These are phyloP conservation scores for Thamnaconus septentrionalis DNA, from an alignment of 2,113 vertebrate genomes.

Conservation along the genomic window DNA sequence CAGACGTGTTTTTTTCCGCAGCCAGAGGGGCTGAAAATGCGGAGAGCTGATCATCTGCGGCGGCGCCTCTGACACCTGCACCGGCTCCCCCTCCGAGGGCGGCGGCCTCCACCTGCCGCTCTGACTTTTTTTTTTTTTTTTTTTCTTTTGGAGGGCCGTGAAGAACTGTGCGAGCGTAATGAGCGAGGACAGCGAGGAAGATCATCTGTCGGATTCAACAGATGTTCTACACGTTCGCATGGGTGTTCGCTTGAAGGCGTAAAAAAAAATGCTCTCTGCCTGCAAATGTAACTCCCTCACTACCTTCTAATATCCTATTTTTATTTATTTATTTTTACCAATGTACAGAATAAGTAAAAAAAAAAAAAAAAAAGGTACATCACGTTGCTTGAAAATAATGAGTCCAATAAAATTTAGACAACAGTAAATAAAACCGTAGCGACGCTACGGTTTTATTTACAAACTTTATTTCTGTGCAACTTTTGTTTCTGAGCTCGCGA, in stretches of 20 bases:
- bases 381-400: too few relatives aligned
- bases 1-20: slow-evolving; percentile 15
- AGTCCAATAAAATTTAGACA: too few relatives aligned
- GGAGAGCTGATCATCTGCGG: slow-evolving; percentile 54
- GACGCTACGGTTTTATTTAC: too few relatives aligned
- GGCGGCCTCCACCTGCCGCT: slow-evolving; percentile 45
- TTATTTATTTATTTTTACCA: too few relatives aligned
- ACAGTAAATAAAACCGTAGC: too few relatives aligned
- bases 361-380: too few relatives aligned
- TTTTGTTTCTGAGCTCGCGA: too few relatives aligned
- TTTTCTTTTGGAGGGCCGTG: slow-evolving; percentile 3
- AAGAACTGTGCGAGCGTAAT: too few relatives aligned
- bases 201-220: not conserved
- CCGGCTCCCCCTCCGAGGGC: slow-evolving; percentile 9
- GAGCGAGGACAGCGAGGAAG: not conserved
- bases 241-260: slow-evolving; percentile 1
- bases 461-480: too few relatives aligned
- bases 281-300: not conserved
- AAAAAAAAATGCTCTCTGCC: not conserved
- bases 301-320: too few relatives aligned
- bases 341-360: too few relatives aligned
- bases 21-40: slow-evolving; percentile 47
- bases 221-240: slow-evolving; percentile 31
- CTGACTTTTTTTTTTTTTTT: not conserved
- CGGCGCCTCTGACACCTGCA: slow-evolving; percentile 59